Conservation (phyloP, 2,797 vertebrate genomes). For the Rhinatrema bivittatum region DNA sequence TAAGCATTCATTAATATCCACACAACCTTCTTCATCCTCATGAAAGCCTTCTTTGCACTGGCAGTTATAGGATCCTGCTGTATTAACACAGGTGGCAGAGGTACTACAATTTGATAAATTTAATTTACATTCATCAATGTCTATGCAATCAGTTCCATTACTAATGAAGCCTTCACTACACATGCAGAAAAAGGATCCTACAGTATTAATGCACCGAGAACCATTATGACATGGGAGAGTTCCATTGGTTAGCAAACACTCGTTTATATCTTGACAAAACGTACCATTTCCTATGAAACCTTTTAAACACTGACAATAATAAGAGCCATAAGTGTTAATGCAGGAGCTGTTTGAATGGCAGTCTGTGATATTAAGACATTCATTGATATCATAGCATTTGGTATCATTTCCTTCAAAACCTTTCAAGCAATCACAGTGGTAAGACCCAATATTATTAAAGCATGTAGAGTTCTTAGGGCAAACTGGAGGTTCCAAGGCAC, state of each 20-base stretch:
- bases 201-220: conserved; percentile 50
- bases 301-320: conserved; percentile 50
- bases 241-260: conserved; percentile 37
- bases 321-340: conserved; percentile 52
- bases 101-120: conserved; percentile 47
- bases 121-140: conserved; percentile 61
- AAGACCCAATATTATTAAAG: conserved; percentile 54
- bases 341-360: conserved; percentile 61
- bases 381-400: conserved; percentile 56
- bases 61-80: conserved; percentile 55
- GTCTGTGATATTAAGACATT: conserved; percentile 46
- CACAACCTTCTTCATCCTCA: conserved; percentile 32
- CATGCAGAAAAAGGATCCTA: conserved; percentile 63
- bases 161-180: conserved; percentile 57
- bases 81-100: conserved; percentile 57
- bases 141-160: conserved; percentile 52
- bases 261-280: conserved; percentile 58
- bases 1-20: conserved; percentile 40
- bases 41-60: conserved; percentile 56
- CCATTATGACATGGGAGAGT: conserved; percentile 49
- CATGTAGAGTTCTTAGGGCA: conserved; percentile 60
- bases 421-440: conserved; percentile 54
- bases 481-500: conserved; percentile 23
- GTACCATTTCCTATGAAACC: conserved; percentile 59
- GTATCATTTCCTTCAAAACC: conserved; percentile 53